Evolutionary conservation across 1,140 invertebrate genomes (phyloP).

Genomic region (Drusus annulatus): DNA sequence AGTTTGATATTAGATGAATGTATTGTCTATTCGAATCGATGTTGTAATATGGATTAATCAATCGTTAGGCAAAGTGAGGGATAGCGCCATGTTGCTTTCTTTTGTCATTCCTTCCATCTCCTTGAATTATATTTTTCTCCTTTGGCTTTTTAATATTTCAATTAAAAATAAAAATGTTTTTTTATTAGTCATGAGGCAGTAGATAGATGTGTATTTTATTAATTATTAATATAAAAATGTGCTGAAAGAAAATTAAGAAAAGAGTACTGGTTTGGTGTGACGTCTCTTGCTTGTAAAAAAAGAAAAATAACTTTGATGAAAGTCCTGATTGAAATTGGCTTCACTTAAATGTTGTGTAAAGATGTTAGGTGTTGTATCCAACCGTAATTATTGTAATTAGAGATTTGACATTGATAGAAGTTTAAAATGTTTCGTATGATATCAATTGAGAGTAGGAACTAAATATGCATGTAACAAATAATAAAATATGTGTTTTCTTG

Average conservation of each 20-base stretch:
- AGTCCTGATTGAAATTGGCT: neutral
- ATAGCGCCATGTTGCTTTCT: neutral
- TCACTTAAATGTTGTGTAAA: slow-evolving; percentile 4
- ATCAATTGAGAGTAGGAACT: neutral
- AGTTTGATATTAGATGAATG: slow-evolving; percentile 38
- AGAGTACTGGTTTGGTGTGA: neutral
- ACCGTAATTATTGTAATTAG: neutral
- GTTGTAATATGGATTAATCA: slow-evolving; percentile 28
- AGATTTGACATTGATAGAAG: slow-evolving; percentile 11
- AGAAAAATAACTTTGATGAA: neutral
- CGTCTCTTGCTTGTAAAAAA: too few relatives aligned
- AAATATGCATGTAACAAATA: too few relatives aligned
- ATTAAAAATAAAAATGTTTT: too few relatives aligned
- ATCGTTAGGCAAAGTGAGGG: slow-evolving; percentile 7
- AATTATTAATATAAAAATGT: neutral
- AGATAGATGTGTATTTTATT: slow-evolving; percentile 7
- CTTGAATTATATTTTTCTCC: too few relatives aligned
- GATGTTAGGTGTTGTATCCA: neutral
- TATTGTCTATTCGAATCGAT: slow-evolving; percentile 30
- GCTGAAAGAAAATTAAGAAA: neutral
- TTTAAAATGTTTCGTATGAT: neutral
- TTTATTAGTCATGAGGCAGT: neutral
- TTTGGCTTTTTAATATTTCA: too few relatives aligned
- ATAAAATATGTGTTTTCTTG: too few relatives aligned
- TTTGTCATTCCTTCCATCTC: neutral